These are phyloP conservation scores for Monoplex corrugatus DNA, from an alignment of 2,888 invertebrate species.

Conservation along the genomic window DNA sequence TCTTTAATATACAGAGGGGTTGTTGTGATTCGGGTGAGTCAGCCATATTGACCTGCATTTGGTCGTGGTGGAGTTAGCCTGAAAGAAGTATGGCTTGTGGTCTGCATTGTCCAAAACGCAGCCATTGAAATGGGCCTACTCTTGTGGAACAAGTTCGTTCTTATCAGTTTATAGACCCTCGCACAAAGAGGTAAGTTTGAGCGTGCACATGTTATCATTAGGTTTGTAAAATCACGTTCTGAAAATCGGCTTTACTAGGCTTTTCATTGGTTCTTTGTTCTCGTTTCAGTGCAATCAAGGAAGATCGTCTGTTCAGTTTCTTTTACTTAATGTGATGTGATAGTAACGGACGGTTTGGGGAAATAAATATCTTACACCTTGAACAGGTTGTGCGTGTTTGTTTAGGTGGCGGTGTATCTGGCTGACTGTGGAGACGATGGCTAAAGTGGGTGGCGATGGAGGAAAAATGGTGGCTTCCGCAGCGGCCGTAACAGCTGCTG, in stretches of 20 bases:
- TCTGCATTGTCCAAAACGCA: constrained; percentile 1
- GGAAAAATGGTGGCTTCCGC: neutral
- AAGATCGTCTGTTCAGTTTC: neutral
- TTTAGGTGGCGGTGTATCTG: neutral
- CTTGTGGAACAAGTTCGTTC: neutral
- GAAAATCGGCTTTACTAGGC: too few relatives aligned
- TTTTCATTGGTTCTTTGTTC: constrained; percentile 39
- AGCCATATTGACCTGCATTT: constrained; percentile 59
- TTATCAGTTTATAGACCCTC: neutral
- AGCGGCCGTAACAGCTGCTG: constrained; percentile 40
- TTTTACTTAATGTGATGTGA: neutral
- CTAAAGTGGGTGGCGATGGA: constrained; percentile 4
- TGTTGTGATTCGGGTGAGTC: constrained; percentile 45
- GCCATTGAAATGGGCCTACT: constrained; percentile 17
- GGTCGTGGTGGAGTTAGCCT: constrained; percentile 56
- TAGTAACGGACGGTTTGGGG: neutral
- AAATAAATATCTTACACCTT: neutral
- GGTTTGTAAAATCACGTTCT: too few relatives aligned
- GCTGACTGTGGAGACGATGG: constrained; percentile 22
- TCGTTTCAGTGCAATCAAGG: too few relatives aligned
- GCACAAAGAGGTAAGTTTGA: neutral
- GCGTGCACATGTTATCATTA: neutral
- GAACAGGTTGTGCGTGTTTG: neutral
- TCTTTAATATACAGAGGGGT: neutral
- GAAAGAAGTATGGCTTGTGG: constrained; percentile 31